Percentiles rank a stretch among this genome's conserved stretches.
Conservation (phyloP, 2,797 vertebrate species). For the Tiaroga cobitis region DNA sequence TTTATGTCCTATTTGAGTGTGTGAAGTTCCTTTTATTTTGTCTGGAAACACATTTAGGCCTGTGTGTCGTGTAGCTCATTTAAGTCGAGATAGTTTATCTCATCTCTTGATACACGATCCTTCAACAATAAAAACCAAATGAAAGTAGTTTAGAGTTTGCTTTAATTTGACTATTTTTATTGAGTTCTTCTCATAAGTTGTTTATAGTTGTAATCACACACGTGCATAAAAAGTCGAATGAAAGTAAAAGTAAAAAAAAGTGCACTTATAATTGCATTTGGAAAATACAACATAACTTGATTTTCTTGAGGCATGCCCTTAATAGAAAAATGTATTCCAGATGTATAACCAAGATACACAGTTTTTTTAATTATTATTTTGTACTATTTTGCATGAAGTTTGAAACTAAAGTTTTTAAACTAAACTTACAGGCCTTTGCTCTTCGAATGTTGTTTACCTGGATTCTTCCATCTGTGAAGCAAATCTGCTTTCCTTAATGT, state of each 20-base stretch:
- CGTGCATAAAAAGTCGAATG: neutral
- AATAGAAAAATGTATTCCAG: neutral
- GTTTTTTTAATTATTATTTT: neutral
- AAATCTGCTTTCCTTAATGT: neutral
- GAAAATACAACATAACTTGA: neutral
- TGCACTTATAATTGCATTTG: neutral
- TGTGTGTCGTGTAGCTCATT: neutral
- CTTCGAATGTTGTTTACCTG: neutral
- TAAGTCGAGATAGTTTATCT: neutral
- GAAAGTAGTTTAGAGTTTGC: neutral
- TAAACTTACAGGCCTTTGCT: neutral
- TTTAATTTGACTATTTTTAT: neutral
- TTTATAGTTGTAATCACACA: neutral
- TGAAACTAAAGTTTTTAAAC: neutral
- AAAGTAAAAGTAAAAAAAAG: neutral
- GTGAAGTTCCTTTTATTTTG: neutral
- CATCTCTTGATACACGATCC: no score
- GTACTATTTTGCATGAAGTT: conserved; percentile 1
- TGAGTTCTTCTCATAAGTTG: neutral
- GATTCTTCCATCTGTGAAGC: conserved; percentile 17
- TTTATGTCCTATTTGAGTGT: neutral
- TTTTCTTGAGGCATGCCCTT: neutral
- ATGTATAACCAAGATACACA: neutral
- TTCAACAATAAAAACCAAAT: neutral
- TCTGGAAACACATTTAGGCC: neutral